Evolutionary conservation across 2,797 vertebrate species (phyloP).

Genomic region (Enteromius anoplus): DNA sequence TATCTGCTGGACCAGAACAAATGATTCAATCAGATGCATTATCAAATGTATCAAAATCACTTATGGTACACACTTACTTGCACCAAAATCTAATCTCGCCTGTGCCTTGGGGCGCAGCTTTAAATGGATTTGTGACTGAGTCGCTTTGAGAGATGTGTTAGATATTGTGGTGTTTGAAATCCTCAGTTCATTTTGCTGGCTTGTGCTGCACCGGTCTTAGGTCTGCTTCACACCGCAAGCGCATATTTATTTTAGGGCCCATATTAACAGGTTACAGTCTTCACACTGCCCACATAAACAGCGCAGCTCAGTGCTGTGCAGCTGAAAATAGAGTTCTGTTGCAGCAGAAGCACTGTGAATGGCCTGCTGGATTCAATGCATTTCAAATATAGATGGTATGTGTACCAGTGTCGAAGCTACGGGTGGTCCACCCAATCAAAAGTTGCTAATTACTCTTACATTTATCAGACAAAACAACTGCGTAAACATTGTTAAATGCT

Average conservation of each 20-base stretch:
- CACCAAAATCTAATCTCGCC: slow-evolving; percentile 77
- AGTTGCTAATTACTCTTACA: no score
- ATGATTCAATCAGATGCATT: neutral
- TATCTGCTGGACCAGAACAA: neutral
- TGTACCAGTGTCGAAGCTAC: no score
- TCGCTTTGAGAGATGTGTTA: slow-evolving; percentile 95
- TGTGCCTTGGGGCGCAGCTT: slow-evolving; percentile 78
- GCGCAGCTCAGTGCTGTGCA: neutral
- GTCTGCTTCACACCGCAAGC: slow-evolving; percentile 9
- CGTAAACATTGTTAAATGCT: no score
- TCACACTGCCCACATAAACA: neutral
- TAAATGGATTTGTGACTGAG: slow-evolving; percentile 81
- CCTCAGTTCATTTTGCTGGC: slow-evolving; percentile 80
- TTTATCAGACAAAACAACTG: no score
- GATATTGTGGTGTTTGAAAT: slow-evolving; percentile 80
- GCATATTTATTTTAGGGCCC: slow-evolving; percentile 1
- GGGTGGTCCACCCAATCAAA: no score
- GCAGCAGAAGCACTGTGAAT: slow-evolving; percentile 1
- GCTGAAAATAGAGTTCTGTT: neutral
- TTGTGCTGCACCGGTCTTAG: slow-evolving; percentile 54
- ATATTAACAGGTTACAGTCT: slow-evolving; percentile 26
- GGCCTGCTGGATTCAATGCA: neutral
- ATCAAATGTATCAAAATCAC: slow-evolving; percentile 24
- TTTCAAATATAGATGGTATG: neutral
- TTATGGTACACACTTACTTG: slow-evolving; percentile 43